Evolutionary conservation across 2,888 invertebrate species (phyloP).

Genomic region (Melieria picta): DNA sequence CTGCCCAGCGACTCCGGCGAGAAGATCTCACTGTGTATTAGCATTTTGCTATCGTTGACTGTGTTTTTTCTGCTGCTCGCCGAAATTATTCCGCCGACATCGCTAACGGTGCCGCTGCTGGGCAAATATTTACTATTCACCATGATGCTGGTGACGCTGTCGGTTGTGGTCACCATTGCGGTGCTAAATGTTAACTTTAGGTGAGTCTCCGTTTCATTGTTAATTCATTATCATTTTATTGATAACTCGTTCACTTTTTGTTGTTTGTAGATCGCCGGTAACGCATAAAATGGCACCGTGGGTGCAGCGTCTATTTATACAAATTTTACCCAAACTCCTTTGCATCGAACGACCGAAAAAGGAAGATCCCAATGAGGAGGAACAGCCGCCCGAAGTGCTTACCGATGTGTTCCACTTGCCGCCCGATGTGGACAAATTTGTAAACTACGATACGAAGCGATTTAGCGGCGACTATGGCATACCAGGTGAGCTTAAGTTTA

Average conservation of each 20-base stretch:
- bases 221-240: slow-evolving; percentile 11
- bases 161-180: slow-evolving; percentile 92
- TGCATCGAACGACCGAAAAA: slow-evolving; percentile 90
- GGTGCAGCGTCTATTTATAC: slow-evolving; percentile 87
- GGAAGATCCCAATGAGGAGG: slow-evolving; percentile 73
- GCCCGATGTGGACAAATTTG: slow-evolving; percentile 73
- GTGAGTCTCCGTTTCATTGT: slow-evolving; percentile 49
- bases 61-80: slow-evolving; percentile 93
- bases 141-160: slow-evolving; percentile 92
- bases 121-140: slow-evolving; percentile 94
- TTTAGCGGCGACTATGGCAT: slow-evolving; percentile 79
- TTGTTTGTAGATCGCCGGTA: slow-evolving; percentile 77
- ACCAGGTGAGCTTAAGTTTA: slow-evolving; percentile 66
- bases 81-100: slow-evolving; percentile 95
- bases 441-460: slow-evolving; percentile 71
- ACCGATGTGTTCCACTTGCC: slow-evolving; percentile 82
- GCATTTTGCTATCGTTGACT: slow-evolving; percentile 90
- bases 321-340: slow-evolving; percentile 85
- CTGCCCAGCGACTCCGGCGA: slow-evolving; percentile 97
- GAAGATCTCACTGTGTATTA: slow-evolving; percentile 96
- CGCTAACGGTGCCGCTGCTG: slow-evolving; percentile 88
- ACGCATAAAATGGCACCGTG: slow-evolving; percentile 93
- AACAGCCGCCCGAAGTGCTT: slow-evolving; percentile 73
- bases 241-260: slow-evolving; percentile 1
- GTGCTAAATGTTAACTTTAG: slow-evolving; percentile 92